Percentiles rank a stretch among this genome's conserved stretches.
These are phyloP conservation scores for Zosterops hypoxanthus DNA, from an alignment of 2,113 vertebrate genomes.

Conservation along the genomic window DNA sequence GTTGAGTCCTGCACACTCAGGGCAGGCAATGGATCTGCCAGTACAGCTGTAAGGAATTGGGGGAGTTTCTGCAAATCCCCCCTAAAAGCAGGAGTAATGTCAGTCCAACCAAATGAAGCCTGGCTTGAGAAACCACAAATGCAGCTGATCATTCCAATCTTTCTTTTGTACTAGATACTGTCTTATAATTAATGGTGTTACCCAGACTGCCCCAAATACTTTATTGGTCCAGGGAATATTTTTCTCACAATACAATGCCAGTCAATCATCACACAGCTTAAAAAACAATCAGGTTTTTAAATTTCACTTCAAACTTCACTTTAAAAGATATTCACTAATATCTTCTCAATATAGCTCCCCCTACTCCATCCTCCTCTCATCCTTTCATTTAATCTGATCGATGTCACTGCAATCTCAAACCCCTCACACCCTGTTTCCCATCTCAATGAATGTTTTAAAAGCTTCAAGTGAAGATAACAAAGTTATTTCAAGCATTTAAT, in stretches of 20 bases:
- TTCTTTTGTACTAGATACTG: background rate
- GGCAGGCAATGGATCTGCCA: background rate
- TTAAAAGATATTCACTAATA: background rate
- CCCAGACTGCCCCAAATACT: background rate
- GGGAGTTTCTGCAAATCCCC: background rate
- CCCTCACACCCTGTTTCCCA: background rate
- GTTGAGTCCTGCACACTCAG: fast-evolving
- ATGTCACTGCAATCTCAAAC: background rate
- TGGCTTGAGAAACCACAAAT: background rate
- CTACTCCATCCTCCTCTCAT: background rate
- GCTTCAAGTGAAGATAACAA: background rate
- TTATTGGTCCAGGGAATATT: background rate
- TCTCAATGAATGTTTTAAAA: background rate
- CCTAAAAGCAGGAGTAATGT: background rate
- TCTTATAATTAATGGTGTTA: background rate
- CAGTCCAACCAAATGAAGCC: background rate
- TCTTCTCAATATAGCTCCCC: background rate
- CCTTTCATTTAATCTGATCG: background rate
- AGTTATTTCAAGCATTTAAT: background rate
- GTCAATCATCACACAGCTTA: background rate
- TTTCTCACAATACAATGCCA: background rate
- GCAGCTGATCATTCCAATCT: background rate
- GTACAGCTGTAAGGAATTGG: fast-evolving
- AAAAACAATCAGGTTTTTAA: background rate
- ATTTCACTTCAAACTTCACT: background rate